phyloP scores from a whole-genome alignment of 2,797 vertebrate genomes.

The Bradypodion ventrale region DNA sequence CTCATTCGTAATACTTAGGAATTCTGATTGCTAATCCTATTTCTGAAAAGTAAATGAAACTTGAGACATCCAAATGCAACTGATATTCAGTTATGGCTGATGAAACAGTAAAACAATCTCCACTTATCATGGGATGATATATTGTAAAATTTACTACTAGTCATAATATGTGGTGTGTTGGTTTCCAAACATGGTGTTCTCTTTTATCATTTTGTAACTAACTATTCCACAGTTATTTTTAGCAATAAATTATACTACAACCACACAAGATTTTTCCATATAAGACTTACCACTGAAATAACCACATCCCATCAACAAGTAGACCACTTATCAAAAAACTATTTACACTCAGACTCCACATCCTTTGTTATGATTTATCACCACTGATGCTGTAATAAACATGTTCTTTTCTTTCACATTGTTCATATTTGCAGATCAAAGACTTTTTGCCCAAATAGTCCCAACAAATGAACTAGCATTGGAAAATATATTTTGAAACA shows the following conservation, averaged over 20 bases:
- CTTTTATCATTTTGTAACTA: conserved; percentile 30
- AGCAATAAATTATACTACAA: conserved; percentile 15
- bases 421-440: conserved; percentile 19
- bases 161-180: conserved; percentile 12
- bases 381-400: background rate
- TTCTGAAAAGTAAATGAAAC: conserved; percentile 1
- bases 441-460: background rate
- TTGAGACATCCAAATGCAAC: background rate
- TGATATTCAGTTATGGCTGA: background rate
- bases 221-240: background rate
- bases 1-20: background rate
- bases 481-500: fast-evolving
- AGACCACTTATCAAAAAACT: background rate
- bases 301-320: conserved; percentile 19
- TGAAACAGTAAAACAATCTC: background rate
- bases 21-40: background rate
- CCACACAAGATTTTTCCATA: background rate
- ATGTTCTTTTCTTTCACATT: background rate
- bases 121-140: background rate
- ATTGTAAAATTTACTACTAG: conserved; percentile 6
- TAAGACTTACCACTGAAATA: background rate
- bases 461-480: background rate
- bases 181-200: conserved; percentile 17
- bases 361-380: background rate
- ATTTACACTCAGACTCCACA: background rate